Evolutionary conservation across 2,888 invertebrate genomes (phyloP).

Genomic region (Dolichopus griseipennis): DNA sequence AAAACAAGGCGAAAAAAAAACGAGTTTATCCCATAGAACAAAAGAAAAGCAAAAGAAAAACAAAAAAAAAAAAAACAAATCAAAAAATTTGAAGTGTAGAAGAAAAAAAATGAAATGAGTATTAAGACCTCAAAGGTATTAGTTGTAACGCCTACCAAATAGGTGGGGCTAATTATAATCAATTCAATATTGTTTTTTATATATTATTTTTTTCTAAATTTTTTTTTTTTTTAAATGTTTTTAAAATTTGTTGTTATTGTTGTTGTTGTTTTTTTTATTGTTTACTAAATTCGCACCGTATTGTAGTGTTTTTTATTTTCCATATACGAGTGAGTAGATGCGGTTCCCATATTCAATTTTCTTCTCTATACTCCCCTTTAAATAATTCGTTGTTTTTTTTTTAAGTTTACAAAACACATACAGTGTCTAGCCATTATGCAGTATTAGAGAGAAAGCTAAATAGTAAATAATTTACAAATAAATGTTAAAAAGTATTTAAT

Average conservation of each 20-base stretch:
- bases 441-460: not conserved
- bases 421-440: not conserved
- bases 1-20: too few relatives aligned
- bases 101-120: not conserved
- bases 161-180: conserved; percentile 3
- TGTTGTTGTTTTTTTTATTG: not conserved
- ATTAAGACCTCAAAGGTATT: conserved; percentile 3
- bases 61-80: not conserved
- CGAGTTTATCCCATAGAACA: too few relatives aligned
- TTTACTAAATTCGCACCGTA: not conserved
- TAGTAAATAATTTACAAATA: too few relatives aligned
- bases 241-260: not conserved
- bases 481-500: too few relatives aligned
- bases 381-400: not conserved
- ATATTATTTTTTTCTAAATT: not conserved
- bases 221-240: too few relatives aligned
- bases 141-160: conserved; percentile 4
- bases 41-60: not conserved
- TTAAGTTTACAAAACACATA: not conserved
- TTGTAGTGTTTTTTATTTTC: not conserved
- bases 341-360: too few relatives aligned
- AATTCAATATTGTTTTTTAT: not conserved
- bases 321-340: too few relatives aligned
- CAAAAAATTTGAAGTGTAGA: not conserved
- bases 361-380: not conserved